Base-by-base conservation (phyloP, 2,113 vertebrate genomes). In the Alligator mississippiensis region DNA sequence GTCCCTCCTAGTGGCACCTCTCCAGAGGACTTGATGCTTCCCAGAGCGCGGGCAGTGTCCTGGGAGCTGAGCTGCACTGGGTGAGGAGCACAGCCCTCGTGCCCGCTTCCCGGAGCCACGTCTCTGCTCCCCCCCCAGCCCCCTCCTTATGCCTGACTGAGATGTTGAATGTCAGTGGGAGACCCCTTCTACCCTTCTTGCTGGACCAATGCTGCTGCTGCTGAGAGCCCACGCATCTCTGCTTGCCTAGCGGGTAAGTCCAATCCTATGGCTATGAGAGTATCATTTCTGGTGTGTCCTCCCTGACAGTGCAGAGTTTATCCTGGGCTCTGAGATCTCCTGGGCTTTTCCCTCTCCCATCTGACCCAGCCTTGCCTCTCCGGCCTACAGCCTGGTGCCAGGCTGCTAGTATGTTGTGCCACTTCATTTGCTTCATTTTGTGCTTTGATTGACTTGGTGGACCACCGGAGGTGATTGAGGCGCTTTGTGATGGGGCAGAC, bases 171-270 rank as follows among this genome's bases (percentile, higher is more conserved):
- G 80, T 75, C 78, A 58, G 21, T 6, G 47, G 60, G 90, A 91
- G 66, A 80, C 75, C 27, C 47, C 28, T 12, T 54, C 74, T 83
- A 75, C 66, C 79, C 59, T 87, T 76, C 82, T 78, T 34, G 34
- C 24, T 87, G 90, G 88, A 89, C 70, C 59, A 82, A 88, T 34
- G 11, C 91, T 38, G 77, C 91, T 38, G 77, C 83, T 11, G 47
- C 24, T 3, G 91, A 89, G 62, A 17, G 64, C 78, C 58, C 64
- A 19, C 54, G 59, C 83, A 86, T 60, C 89, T 47, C 90, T n/a
- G 25, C 77, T 88, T 72, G 61, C 80, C 96, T 96, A 90, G 85
- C 85, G 4, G 94, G 97, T 97, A 80, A 97, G 97, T 96, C 64
- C 66, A 55, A 62, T 1, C 10, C 80, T 25, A 61, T 57, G 82